Percentiles rank a stretch among this genome's conserved stretches.
These are phyloP conservation scores for Virgularia gustaviana DNA, from an alignment of 92 coral and sea anemone genomes.

Conservation along the genomic window DNA sequence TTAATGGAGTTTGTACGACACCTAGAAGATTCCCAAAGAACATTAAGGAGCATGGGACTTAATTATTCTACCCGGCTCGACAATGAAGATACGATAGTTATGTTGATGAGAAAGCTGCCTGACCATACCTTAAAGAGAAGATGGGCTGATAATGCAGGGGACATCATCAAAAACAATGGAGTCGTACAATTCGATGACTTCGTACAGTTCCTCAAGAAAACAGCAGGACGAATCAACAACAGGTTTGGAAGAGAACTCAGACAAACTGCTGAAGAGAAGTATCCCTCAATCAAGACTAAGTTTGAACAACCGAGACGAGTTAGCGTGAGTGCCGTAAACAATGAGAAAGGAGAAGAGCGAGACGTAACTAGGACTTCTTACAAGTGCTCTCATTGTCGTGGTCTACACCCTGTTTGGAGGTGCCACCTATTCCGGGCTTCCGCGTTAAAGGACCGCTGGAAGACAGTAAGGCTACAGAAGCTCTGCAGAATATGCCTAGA, in stretches of 20 bases:
- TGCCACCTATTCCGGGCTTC: too few relatives aligned
- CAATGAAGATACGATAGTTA: conserved; percentile 61
- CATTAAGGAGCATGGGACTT: conserved; percentile 56
- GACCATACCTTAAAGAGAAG: conserved; percentile 62
- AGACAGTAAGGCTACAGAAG: too few relatives aligned
- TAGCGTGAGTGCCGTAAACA: conserved; percentile 38
- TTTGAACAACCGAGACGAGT: conserved; percentile 44
- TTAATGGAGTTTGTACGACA: conserved; percentile 66
- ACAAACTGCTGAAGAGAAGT: conserved; percentile 32
- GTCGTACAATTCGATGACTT: conserved; percentile 49
- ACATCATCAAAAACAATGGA: conserved; percentile 51
- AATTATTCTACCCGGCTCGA: conserved; percentile 54
- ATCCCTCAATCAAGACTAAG: conserved; percentile 12
- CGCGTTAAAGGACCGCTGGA: too few relatives aligned
- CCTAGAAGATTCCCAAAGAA: conserved; percentile 53
- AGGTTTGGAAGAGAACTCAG: conserved; percentile 37
- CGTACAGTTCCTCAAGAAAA: conserved; percentile 37
- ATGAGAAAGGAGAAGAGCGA: conserved; percentile 2
- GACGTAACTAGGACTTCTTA: conserved; percentile 16
- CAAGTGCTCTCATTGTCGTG: conserved; percentile 50
- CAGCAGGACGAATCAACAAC: conserved; percentile 32
- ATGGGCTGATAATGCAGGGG: conserved; percentile 75
- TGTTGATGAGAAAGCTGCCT: conserved; percentile 65
- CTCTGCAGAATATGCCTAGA: neutral
- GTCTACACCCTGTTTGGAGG: conserved; percentile 54